phyloP scores from a whole-genome alignment of 30 jellyfish, hydroid and myxozoan species.

The Cassiopea xamachana region DNA sequence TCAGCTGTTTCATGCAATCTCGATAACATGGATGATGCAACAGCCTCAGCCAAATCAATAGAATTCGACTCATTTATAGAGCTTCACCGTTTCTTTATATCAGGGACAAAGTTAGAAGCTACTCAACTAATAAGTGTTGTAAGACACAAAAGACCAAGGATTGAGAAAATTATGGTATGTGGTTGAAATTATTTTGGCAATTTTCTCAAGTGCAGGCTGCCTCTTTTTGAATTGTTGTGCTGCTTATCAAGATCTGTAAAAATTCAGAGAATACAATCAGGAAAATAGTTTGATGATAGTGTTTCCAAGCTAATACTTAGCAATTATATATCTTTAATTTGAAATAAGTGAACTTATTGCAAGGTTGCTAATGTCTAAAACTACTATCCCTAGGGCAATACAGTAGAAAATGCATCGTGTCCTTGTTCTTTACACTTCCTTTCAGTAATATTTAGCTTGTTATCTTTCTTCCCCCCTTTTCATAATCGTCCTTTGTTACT shows the following conservation, averaged over 20 bases:
- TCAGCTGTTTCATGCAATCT: not conserved
- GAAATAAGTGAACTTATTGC: too few relatives aligned
- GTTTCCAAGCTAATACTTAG: too few relatives aligned
- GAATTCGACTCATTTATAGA: constrained; percentile 1
- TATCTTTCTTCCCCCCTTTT: not conserved
- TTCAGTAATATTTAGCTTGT: not conserved
- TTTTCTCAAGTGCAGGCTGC: not conserved
- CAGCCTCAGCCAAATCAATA: not conserved
- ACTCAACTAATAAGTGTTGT: constrained; percentile 22
- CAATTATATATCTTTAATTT: too few relatives aligned
- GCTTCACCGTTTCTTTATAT: not conserved
- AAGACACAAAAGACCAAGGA: constrained; percentile 52
- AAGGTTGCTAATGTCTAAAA: too few relatives aligned
- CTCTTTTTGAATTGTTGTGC: not conserved
- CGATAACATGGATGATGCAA: not conserved
- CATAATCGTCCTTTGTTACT: not conserved
- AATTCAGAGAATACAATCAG: too few relatives aligned
- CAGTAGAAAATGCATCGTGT: too few relatives aligned
- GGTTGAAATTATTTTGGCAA: not conserved
- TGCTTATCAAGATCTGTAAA: too few relatives aligned
- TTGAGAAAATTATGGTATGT: constrained; percentile 45
- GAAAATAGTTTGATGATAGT: too few relatives aligned
- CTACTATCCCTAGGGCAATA: too few relatives aligned
- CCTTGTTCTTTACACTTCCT: not conserved
- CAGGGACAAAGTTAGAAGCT: constrained; percentile 36